Evolutionary conservation across 2,797 vertebrate genomes (phyloP).

Genomic region (Columba guinea): DNA sequence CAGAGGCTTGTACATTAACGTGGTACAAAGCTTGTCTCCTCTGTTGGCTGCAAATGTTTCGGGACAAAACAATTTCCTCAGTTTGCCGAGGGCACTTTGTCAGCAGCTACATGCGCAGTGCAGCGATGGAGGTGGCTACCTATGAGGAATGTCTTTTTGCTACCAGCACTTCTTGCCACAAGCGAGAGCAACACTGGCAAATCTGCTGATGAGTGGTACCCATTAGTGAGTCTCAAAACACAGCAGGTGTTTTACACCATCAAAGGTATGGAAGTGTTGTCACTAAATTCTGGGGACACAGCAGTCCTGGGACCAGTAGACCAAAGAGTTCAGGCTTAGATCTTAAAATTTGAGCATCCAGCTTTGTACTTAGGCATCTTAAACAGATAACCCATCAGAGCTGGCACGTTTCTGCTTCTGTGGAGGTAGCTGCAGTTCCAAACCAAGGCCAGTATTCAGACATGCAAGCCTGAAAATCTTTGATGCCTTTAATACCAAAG

Average conservation of each 20-base stretch:
- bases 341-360: not conserved
- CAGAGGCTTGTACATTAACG: not conserved
- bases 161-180: not conserved
- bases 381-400: not conserved
- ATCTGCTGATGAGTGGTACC: fast-evolving
- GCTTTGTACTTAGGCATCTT: not conserved
- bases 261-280: not conserved
- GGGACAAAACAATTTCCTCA: not conserved
- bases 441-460: not conserved
- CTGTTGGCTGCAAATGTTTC: not conserved
- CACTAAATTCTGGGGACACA: not conserved
- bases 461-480: not conserved
- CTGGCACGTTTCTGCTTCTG: not conserved
- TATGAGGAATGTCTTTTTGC: fast-evolving
- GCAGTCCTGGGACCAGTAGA: not conserved
- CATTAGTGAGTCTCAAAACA: not conserved
- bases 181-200: not conserved
- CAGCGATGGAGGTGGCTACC: not conserved
- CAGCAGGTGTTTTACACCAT: not conserved
- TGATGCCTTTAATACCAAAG: not conserved
- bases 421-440: not conserved
- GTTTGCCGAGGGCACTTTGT: not conserved
- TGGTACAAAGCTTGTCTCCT: not conserved
- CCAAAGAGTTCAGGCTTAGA: not conserved
- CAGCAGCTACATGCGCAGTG: not conserved